These are phyloP conservation scores for Merodon equestris DNA, from an alignment of 2,888 invertebrate genomes.

Conservation along the genomic window DNA sequence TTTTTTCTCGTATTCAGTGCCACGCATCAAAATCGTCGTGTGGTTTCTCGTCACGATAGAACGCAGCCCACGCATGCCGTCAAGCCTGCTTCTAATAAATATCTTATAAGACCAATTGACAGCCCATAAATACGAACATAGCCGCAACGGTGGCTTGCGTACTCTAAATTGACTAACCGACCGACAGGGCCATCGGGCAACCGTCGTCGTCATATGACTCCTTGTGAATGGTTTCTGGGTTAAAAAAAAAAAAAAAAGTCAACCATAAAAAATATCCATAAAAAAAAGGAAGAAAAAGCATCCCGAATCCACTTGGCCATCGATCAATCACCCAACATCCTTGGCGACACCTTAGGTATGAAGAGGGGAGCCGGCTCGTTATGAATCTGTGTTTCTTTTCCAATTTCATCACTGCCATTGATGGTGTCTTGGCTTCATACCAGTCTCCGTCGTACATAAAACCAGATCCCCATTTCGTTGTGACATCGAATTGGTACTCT, in stretches of 20 bases:
- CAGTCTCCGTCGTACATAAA: conserved; percentile 32
- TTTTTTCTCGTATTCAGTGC: conserved; percentile 15
- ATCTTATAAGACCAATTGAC: conserved; percentile 65
- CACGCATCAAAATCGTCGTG: conserved; percentile 59
- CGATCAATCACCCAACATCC: conserved; percentile 67
- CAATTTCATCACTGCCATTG: conserved; percentile 28
- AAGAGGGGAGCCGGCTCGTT: conserved; percentile 5
- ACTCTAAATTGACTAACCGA: conserved; percentile 49
- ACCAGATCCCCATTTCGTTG: conserved; percentile 40
- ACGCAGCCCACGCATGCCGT: conserved; percentile 31
- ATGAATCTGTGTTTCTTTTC: conserved; percentile 56
- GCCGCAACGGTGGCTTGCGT: conserved; percentile 35
- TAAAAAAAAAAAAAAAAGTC: conserved; percentile 43
- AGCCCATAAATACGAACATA: conserved; percentile 67
- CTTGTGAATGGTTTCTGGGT: conserved; percentile 15
- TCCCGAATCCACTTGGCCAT: conserved; percentile 62
- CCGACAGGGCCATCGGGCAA: too few species aligned
- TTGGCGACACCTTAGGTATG: conserved; percentile 11
- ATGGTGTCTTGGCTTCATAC: not conserved
- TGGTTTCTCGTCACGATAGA: conserved; percentile 45
- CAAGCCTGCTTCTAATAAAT: conserved; percentile 59
- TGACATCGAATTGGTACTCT: conserved; percentile 45
- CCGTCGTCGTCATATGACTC: conserved; percentile 49
- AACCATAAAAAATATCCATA: not conserved
- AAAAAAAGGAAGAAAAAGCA: conserved; percentile 29